Percentiles rank a stretch among this genome's conserved stretches.
phyloP scores from a whole-genome alignment of 2,113 vertebrate species.

The Salvelinus fontinalis region DNA sequence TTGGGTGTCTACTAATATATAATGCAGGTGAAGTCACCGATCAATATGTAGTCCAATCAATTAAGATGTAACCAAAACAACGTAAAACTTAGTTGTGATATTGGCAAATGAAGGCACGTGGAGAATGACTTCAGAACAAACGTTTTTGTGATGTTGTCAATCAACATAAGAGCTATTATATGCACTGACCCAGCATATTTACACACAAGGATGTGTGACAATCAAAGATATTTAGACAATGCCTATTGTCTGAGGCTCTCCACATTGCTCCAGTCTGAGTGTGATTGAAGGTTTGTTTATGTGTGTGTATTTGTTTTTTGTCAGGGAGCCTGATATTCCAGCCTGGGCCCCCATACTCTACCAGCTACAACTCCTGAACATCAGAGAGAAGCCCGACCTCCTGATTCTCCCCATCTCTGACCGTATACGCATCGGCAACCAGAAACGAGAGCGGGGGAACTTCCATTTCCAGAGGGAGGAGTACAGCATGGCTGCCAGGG shows the following conservation, averaged over 20 bases:
- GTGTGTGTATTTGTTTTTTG: slow-evolving; percentile 9
- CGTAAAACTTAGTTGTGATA: background rate
- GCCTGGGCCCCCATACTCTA: slow-evolving; percentile 78
- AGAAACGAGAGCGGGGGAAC: slow-evolving; percentile 82
- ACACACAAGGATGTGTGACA: background rate
- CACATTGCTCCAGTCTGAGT: background rate
- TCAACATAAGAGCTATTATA: background rate
- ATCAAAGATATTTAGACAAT: background rate
- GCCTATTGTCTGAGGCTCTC: slow-evolving; percentile 5
- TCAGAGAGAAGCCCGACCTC: slow-evolving; percentile 71
- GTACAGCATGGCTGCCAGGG: slow-evolving; percentile 72
- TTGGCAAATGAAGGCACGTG: too few species aligned
- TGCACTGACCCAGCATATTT: background rate
- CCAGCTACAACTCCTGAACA: slow-evolving; percentile 78
- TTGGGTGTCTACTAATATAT: background rate
- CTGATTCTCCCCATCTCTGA: slow-evolving; percentile 67
- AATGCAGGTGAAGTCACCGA: background rate
- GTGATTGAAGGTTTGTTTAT: slow-evolving; percentile 31
- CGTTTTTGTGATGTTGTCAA: background rate
- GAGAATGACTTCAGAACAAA: background rate
- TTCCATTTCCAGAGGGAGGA: slow-evolving; percentile 83
- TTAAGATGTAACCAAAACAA: background rate
- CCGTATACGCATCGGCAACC: slow-evolving; percentile 76
- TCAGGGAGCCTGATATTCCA: slow-evolving; percentile 78
- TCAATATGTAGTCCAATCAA: background rate